phyloP scores from a whole-genome alignment of 2,888 invertebrate species.

The Colostygia pectinataria region DNA sequence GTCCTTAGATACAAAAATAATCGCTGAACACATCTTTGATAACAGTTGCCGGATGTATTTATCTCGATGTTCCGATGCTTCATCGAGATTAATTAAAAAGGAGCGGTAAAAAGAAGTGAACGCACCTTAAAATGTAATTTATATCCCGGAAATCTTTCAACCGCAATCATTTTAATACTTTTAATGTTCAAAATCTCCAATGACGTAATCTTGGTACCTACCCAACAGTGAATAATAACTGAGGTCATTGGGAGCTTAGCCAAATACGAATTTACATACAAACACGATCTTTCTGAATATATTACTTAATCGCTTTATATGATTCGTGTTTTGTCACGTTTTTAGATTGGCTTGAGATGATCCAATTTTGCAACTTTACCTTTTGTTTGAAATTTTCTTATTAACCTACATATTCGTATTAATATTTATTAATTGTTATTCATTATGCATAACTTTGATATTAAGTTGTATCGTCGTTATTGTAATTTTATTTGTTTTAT shows the following conservation, averaged over 20 bases:
- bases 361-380: constrained; percentile 9
- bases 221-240: constrained; percentile 21
- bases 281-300: constrained; percentile 27
- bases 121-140: too few relatives aligned
- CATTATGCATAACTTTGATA: too few relatives aligned
- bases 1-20: too few relatives aligned
- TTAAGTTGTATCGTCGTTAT: too few relatives aligned
- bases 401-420: not conserved
- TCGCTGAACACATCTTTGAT: too few relatives aligned
- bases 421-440: too few relatives aligned
- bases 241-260: constrained; percentile 20
- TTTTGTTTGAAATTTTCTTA: not conserved
- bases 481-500: too few relatives aligned
- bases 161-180: not conserved
- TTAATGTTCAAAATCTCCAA: not conserved
- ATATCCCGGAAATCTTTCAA: constrained; percentile 1
- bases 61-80: too few relatives aligned
- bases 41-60: too few relatives aligned
- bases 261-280: constrained; percentile 30
- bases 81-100: too few relatives aligned
- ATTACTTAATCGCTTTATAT: constrained; percentile 10
- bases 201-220: constrained; percentile 12
- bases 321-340: constrained; percentile 13
- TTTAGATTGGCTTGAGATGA: constrained; percentile 5
- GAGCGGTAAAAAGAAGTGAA: too few relatives aligned